Evolutionary conservation across 2,888 invertebrate genomes (phyloP).

Genomic region (Aspidapion aeneum): DNA sequence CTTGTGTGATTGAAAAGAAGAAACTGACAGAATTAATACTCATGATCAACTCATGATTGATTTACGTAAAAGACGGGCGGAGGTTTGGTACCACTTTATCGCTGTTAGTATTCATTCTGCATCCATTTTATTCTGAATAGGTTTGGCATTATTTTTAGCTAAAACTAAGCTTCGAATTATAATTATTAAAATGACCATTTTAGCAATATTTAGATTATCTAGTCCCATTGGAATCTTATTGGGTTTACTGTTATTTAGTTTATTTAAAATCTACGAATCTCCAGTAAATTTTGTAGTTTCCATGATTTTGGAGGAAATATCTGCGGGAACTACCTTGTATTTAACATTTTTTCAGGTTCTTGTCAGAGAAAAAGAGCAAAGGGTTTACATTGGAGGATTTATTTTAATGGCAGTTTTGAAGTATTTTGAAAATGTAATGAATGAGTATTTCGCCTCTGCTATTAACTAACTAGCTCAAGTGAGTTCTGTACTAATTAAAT

Average conservation of each 20-base stretch:
- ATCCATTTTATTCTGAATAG: conserved; percentile 53
- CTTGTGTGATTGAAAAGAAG: conserved; percentile 20
- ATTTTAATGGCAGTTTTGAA: conserved; percentile 43
- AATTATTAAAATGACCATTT: conserved; percentile 47
- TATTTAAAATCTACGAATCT: no score
- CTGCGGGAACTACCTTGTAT: conserved; percentile 52
- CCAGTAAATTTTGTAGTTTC: conserved; percentile 45
- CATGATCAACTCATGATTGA: conserved; percentile 40
- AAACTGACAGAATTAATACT: conserved; percentile 20
- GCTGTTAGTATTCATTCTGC: conserved; percentile 54
- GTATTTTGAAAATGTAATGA: conserved; percentile 27
- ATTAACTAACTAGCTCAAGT: conserved; percentile 12
- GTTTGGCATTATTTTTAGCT: conserved; percentile 51
- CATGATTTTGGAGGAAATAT: conserved; percentile 48
- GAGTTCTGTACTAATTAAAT: background rate
- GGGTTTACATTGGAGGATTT: conserved; percentile 45
- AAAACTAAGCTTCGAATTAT: conserved; percentile 45
- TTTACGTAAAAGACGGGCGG: no score
- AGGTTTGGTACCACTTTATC: conserved; percentile 53
- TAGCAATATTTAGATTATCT: conserved; percentile 49
- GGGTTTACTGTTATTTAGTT: conserved; percentile 43
- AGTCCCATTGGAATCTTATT: conserved; percentile 52
- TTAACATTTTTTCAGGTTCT: conserved; percentile 54
- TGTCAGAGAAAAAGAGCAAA: conserved; percentile 47
- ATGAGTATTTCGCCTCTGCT: background rate